Base-by-base conservation (phyloP, 2,888 invertebrate species). In the Drosophila neotestacea region DNA sequence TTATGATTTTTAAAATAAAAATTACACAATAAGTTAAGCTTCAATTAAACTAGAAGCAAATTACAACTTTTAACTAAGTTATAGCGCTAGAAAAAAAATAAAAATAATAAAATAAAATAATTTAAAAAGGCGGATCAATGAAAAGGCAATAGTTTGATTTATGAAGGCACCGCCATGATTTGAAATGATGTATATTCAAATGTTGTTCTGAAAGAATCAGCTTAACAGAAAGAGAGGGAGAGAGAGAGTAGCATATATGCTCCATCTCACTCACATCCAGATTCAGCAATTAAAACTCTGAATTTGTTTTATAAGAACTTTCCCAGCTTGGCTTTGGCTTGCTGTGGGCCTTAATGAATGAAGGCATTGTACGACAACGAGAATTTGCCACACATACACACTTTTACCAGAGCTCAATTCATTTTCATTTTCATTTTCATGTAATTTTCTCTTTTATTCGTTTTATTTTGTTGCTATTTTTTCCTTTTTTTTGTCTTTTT, bases 371-470 rank as follows among this genome's bases (percentile, higher is more conserved):
- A 27, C n/a, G 51, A 13, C 51, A 27, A 38, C 28, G 32, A 13
- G 47, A 44, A 72, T 13, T 63, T 48, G 22, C 38, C 67, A 50
- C 50, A 62, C 67, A 50, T 44, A 62, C 38, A 47, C 32, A 47
- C 50, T 16, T 27, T 41, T 52, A 13, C 64, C 59, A 32, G 41
- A 2, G 9, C 41, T 60, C 70, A 52, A 79, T 81, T 77, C 62
- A 66, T 71, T 71, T 75, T 65, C 60, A 70, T 73, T 77, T 77
- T 39, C 63, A 70, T 73, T 77, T 77, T 39, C 39, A 55, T 68
- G 68, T 55, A 55, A 64, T 55, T 44, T 52, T 51, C 32, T 10
- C 10, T 27, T 50, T 55, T 56, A 34, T 52, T 47, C 32, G 34
- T 16, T 42, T 47, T 30, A 28, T n/a, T 36, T 52, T 59, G 7